These are phyloP conservation scores for Choloepus hoffmanni DNA, from an alignment of 2,113 vertebrate species.

Conservation along the genomic window DNA sequence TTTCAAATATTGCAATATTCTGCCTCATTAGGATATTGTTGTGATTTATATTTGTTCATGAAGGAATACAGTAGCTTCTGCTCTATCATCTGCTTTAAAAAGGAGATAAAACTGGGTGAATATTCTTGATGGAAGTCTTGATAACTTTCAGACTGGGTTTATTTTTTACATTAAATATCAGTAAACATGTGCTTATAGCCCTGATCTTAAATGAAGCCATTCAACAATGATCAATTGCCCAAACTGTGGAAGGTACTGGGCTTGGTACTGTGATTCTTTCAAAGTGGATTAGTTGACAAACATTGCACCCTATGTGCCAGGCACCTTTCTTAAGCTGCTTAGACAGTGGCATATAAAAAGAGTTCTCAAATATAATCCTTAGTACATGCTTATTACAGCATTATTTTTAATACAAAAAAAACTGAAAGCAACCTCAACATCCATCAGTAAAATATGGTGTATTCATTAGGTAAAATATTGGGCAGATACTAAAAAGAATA, in stretches of 20 bases:
- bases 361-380: neutral
- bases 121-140: neutral
- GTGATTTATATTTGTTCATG: neutral
- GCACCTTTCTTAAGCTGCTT: neutral
- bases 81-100: neutral
- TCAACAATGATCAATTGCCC: neutral
- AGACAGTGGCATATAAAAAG: neutral
- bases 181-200: neutral
- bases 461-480: neutral
- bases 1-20: neutral
- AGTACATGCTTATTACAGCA: neutral
- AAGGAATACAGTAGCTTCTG: neutral
- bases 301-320: neutral
- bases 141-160: neutral
- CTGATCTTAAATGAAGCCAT: neutral
- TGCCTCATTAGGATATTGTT: neutral
- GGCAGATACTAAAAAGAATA: neutral
- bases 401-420: neutral
- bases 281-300: neutral
- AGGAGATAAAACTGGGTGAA: neutral
- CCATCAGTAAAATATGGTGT: neutral
- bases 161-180: neutral
- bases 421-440: neutral
- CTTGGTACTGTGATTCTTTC: neutral
- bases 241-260: neutral